These are phyloP conservation scores for Spermophilus dauricus DNA, from an alignment of 2,113 vertebrate genomes.

Conservation along the genomic window DNA sequence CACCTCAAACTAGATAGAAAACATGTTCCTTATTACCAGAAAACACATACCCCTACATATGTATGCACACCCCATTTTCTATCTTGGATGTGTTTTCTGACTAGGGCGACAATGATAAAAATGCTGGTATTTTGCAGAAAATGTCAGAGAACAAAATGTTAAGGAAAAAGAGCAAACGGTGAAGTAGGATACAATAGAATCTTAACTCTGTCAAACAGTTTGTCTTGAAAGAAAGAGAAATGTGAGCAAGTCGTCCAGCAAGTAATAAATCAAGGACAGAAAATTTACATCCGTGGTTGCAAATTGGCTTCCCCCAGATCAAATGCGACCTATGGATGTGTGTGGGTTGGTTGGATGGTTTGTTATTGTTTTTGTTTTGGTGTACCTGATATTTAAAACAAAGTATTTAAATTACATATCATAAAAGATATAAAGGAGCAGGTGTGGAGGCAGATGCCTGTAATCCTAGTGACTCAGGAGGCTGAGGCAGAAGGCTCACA, in stretches of 20 bases:
- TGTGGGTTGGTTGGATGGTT: not conserved
- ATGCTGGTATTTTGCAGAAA: conserved; percentile 52
- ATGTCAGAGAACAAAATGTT: conserved; percentile 53
- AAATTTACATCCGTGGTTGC: not conserved
- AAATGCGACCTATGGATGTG: not conserved
- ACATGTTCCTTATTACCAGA: conserved; percentile 41
- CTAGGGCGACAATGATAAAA: not conserved
- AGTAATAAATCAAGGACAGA: not conserved
- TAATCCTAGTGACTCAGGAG: too few relatives aligned
- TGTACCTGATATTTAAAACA: not conserved
- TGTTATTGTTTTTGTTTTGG: not conserved
- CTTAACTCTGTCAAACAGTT: not conserved
- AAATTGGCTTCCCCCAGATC: not conserved
- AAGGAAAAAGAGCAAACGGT: conserved; percentile 39
- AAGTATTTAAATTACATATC: not conserved
- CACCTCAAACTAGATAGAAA: not conserved
- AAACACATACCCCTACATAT: not conserved
- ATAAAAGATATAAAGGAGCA: not conserved
- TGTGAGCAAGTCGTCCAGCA: not conserved
- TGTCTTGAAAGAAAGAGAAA: not conserved
- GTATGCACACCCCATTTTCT: not conserved
- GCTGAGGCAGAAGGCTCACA: too few relatives aligned
- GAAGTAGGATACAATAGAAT: not conserved
- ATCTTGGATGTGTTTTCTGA: conserved; percentile 17
- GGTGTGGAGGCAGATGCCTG: too few relatives aligned